Conservation (phyloP, 2,888 invertebrate species). For the Rapana venosa region DNA sequence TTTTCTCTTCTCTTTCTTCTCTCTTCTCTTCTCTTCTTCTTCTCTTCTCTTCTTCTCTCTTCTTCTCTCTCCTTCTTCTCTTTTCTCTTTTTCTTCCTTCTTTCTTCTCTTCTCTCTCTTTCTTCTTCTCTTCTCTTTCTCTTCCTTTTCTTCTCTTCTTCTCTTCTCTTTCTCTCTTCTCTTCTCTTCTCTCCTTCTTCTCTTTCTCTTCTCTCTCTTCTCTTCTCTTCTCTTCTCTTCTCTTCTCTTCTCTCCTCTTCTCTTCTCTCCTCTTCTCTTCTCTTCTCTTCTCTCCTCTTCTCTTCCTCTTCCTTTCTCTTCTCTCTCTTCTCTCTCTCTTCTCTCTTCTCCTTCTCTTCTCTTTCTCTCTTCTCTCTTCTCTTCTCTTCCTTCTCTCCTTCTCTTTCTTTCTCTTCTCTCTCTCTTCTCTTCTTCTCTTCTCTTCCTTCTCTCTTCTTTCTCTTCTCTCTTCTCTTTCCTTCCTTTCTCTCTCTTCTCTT, state of each 20-base stretch:
- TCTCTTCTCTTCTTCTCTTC: not conserved
- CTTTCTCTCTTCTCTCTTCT: not conserved
- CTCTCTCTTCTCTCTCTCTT: not conserved
- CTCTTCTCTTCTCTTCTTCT: not conserved
- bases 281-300: not conserved
- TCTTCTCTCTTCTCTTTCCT: too few species aligned
- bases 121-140: not conserved
- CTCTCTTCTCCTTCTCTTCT: not conserved
- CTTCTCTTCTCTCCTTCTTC: not conserved
- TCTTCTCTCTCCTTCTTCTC: not conserved
- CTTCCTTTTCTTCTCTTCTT: not conserved
- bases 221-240: not conserved
- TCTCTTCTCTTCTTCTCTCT: not conserved
- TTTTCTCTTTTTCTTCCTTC: not conserved
- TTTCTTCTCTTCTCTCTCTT: not conserved
- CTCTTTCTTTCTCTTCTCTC: not conserved
- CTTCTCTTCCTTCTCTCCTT: not conserved
- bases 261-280: not conserved
- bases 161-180: not conserved
- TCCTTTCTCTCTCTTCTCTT: too few species aligned
- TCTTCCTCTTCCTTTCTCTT: not conserved
- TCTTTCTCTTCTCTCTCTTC: too few species aligned
- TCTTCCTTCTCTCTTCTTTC: too few species aligned
- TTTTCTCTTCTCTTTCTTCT: not conserved
- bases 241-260: not conserved